These are phyloP conservation scores for Spongia lamella DNA, from an alignment of 37 sponge, comb jelly and placozoan genomes.

Conservation along the genomic window DNA sequence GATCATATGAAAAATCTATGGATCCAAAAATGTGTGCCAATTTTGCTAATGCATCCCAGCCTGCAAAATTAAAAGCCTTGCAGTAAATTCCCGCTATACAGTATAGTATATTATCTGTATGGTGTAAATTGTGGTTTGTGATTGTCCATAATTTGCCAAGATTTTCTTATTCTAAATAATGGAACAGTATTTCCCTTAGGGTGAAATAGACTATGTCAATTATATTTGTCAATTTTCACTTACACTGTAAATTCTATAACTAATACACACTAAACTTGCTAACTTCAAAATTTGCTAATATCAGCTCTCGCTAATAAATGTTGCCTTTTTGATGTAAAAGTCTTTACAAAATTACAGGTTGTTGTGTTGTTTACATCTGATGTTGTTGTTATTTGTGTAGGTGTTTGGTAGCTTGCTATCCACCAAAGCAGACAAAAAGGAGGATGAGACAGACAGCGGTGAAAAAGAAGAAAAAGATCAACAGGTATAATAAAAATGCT, in stretches of 20 bases:
- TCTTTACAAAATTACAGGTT: too few species aligned
- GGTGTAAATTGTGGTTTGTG: neutral
- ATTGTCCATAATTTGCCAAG: neutral
- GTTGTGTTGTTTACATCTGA: too few species aligned
- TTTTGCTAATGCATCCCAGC: too few species aligned
- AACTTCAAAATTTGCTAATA: neutral
- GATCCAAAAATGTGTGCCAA: too few species aligned
- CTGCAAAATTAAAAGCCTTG: too few species aligned
- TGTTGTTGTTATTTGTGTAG: conserved; percentile 26
- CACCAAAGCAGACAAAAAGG: conserved; percentile 24
- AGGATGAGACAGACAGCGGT: conserved; percentile 55
- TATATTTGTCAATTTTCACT: neutral
- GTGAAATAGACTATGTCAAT: neutral
- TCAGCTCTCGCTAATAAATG: neutral
- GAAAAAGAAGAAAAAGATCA: conserved; percentile 14
- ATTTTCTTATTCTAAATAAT: neutral
- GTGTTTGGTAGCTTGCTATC: conserved; percentile 80
- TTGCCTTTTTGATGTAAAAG: too few species aligned
- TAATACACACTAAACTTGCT: neutral
- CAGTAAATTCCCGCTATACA: too few species aligned
- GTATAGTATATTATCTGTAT: too few species aligned
- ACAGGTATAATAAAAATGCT: neutral
- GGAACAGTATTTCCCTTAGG: neutral
- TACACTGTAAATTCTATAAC: neutral
- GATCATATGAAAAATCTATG: too few species aligned